Conservation (phyloP, 1,140 invertebrate species). For the Pseudobourletiella spinata region DNA sequence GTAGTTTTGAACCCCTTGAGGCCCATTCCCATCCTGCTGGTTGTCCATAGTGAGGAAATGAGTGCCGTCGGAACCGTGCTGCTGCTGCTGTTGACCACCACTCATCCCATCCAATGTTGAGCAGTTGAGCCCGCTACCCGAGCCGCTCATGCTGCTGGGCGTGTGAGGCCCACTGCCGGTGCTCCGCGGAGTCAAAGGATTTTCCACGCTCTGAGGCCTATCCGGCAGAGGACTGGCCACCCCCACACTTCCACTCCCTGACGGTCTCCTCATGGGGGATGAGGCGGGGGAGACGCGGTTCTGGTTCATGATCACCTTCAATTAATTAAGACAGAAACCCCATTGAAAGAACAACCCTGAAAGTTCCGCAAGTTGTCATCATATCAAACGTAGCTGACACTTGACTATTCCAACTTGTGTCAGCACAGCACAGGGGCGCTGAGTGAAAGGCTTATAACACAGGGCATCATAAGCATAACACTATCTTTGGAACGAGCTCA, state of each 20-base stretch:
- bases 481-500: too few relatives aligned
- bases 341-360: too few relatives aligned
- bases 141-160: constrained; percentile 18
- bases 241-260: constrained; percentile 42
- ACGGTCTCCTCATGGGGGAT: constrained; percentile 37
- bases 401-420: too few relatives aligned
- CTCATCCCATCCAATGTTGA: not conserved
- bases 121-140: too few relatives aligned
- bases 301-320: constrained; percentile 19
- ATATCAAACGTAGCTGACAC: too few relatives aligned
- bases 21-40: not conserved
- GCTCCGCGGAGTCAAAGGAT: constrained; percentile 33
- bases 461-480: too few relatives aligned
- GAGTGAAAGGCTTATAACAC: too few relatives aligned
- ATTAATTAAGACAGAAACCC: too few relatives aligned
- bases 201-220: constrained; percentile 34
- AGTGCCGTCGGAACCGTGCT: constrained; percentile 3
- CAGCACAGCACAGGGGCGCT: too few relatives aligned
- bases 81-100: not conserved
- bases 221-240: constrained; percentile 39
- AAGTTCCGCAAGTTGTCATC: too few relatives aligned
- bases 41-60: constrained; percentile 4
- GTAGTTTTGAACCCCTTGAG: constrained; percentile 12
- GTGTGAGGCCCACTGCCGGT: constrained; percentile 32
- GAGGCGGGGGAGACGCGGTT: constrained; percentile 30